Base-by-base conservation (phyloP, 2,113 vertebrate species). In the Parus major region DNA sequence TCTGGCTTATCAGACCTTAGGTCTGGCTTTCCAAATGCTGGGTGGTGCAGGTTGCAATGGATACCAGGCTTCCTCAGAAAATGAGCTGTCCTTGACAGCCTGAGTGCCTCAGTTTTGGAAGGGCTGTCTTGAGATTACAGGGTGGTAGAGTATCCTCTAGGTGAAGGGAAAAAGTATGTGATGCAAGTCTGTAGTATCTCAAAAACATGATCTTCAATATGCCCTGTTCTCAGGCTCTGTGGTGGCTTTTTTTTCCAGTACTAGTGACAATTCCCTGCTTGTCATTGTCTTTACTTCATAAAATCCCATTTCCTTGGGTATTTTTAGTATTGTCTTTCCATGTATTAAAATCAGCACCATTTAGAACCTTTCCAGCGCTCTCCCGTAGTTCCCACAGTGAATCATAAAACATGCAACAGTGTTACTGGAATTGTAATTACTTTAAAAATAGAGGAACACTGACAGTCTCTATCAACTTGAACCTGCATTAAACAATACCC, bases 21-120 rank as follows among this genome's bases (percentile, higher is more conserved):
- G 12, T 33, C 10, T 1, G 1, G 12, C 33, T 50, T 64, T 49
- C 19, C 0, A 2, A 72, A 7, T 2, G 14, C 39, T 50, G 69
- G 42, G 31, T 0, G 0, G 12, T 42, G 8, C 1, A 3, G 36
- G 20, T n/a, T 39, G 69, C 41, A 14, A 0, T 22, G 65, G 49
- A 11, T 50, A 39, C 16, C 29, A 63, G 69, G 24, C 52, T n/a
- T 50, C 24, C n/a, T 64, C 59, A 29, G 42, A 31, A 69, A 81
- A n/a, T 3, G 4, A 23, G 15, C 68, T 0, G 0, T 1, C 1
- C 44, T 28, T 49, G 33, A 12, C 49, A 52, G 59, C 28, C 61
- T 2, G 5, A 41, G 44, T 53, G 35, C 35, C 55, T 69, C 29
- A 27, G n/a, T 69, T 86, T 72, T 56, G 61, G 57, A 77, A 69